Evolutionary conservation across 2,797 vertebrate species (phyloP), one percentile per base, ranked within the genome.

Genomic region (Arremon aurantiirostris): DNA sequence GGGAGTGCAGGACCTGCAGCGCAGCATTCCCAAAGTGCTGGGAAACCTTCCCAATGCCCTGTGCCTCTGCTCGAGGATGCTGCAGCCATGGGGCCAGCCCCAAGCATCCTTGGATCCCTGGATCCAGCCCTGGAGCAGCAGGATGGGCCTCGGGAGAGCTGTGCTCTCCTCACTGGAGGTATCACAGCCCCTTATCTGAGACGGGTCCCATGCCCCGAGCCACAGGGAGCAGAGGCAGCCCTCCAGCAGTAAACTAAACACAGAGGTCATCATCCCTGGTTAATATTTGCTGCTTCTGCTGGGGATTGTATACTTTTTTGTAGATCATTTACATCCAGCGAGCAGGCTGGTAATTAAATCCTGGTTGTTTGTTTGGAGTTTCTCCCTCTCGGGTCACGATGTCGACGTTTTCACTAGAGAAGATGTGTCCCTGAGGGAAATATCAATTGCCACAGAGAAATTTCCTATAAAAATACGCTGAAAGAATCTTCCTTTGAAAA

Each of bases 391-490:
- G 92, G 97, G 96, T 97, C 97, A 97, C 0, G 90, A 95, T 97
- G 97, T 97, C 97, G 82, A 96, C 94, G 93, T 97, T 96, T 97
- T 97, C 97, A 97, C 97, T 97, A 97, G 97, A 97, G 97, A 97
- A 97, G 96, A 97, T 96, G 71, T 80, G 82, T 96, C 93, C 95
- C 96, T n/a, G 23, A 91, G 93, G 96, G 94, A 95, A 95, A 93
- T 94, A 92, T 85, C 91, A 93, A 93, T 92, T 71, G 94, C 93
- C 4, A 34, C 57, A 68, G 92, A 90, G 84, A 95, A 95, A 89
- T 86, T 83, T 63, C 81, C 85, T 75, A 63, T 90, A 94, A 95
- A 96, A 97, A 94, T 90, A 91, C 14, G 15, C 79, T 75, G 94
- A 95, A 94, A 94, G 79, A 93, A 86, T 94, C 75, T 76, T 94